Base-by-base conservation (phyloP, 2,888 invertebrate species). In the Orthosia incerta region DNA sequence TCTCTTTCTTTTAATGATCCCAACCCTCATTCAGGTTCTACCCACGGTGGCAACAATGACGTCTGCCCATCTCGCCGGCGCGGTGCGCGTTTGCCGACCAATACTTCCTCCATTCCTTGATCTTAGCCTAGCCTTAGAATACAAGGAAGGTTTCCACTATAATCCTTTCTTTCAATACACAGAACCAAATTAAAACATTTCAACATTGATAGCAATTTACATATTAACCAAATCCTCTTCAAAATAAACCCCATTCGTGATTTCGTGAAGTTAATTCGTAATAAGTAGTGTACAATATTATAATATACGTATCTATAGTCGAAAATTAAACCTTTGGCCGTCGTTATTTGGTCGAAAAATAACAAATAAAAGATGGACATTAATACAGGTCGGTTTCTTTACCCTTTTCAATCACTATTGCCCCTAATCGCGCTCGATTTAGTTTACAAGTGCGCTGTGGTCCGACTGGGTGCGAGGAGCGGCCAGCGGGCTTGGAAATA, bases 381-480 rank as follows among this genome's bases (percentile, higher is more conserved):
- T 89, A 91, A 90, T 91, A 89, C 90, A 86, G 91, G 92, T 91
- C 92, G 92, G 92, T 91, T 90, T 87, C 89, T 92, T 92, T 95
- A 93, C 95, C 95, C 95, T 94, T 93, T 93, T 94, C 95, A 95
- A 95, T 94, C 94, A 94, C 94, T 95, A 95, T 95, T 95, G 95
- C 95, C 93, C 93, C 93, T 95, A 95, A 95, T 95, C 95, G 94
- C 85, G 91, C 85, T 88, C 91, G 93, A 94, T 93, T 94, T 93
- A 91, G 92, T 93, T 92, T 91, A 93, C 92, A 90, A 91, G 91
- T 89, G 73, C 77, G 68, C 60, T 73, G 74, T 69, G 84, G 84
- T 79, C n/a, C 31, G 53, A 78, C 39, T 88, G 65, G 0, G 2
- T 83, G 87, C 86, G 87, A 55, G 12, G 16, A 80, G 83, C 85